Evolutionary conservation across 2,797 vertebrate species (phyloP).

Genomic region (Adelosebastes latens): DNA sequence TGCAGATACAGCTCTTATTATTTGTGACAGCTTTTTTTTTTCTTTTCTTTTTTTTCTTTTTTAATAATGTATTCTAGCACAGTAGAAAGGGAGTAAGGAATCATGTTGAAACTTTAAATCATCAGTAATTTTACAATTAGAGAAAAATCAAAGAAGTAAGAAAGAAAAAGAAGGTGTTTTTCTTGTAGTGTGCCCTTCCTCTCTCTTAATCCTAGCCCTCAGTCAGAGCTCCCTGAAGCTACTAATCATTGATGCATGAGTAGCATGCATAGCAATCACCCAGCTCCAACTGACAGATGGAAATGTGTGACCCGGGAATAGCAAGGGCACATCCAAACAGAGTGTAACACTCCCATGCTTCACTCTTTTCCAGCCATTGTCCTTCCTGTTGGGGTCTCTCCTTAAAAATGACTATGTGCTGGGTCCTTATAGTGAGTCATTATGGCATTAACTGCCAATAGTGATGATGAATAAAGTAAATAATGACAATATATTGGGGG

Average conservation of each 20-base stretch:
- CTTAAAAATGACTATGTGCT: background rate
- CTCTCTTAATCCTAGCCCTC: background rate
- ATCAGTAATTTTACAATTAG: background rate
- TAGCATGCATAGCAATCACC: conserved; percentile 21
- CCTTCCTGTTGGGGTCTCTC: background rate
- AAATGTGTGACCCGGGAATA: conserved; percentile 31
- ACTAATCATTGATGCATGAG: conserved; percentile 35
- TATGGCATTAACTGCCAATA: background rate
- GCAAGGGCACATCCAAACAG: conserved; percentile 22
- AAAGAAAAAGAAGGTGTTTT: background rate
- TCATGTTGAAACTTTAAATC: background rate
- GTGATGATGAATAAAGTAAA: background rate
- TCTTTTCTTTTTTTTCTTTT: too few species aligned
- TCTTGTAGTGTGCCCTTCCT: background rate
- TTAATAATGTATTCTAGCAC: background rate
- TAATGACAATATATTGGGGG: background rate
- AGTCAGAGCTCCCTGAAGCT: conserved; percentile 2
- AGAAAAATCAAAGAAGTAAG: background rate
- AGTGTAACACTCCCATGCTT: background rate
- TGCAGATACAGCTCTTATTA: background rate
- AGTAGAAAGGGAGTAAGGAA: background rate
- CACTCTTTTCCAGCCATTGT: background rate
- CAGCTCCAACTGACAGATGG: conserved; percentile 26
- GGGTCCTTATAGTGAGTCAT: background rate
- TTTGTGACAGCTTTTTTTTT: conserved; percentile 5